Conservation (phyloP, 2,888 invertebrate genomes). For the Apodemia hepburni region DNA sequence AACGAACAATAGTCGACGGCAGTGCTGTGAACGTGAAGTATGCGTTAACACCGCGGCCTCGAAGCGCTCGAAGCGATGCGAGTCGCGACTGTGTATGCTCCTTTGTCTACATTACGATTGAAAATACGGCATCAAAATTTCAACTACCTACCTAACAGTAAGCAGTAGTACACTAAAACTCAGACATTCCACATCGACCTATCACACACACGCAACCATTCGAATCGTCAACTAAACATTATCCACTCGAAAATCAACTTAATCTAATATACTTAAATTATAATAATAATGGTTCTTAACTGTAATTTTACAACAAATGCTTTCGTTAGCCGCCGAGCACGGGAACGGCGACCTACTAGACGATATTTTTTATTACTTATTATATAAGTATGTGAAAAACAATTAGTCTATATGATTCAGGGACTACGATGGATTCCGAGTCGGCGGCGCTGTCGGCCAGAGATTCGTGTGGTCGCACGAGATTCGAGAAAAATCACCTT, state of each 20-base stretch:
- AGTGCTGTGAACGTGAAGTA: slow-evolving; percentile 35
- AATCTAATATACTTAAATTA: slow-evolving; percentile 75
- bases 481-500: slow-evolving; percentile 28
- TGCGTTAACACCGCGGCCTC: slow-evolving; percentile 23
- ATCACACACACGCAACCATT: slow-evolving; percentile 73
- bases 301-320: slow-evolving; percentile 79
- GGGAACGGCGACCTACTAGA: slow-evolving; percentile 60
- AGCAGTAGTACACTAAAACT: slow-evolving; percentile 75
- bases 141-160: slow-evolving; percentile 80
- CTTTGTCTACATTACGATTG: slow-evolving; percentile 73
- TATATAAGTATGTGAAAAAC: slow-evolving; percentile 71
- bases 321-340: slow-evolving; percentile 73
- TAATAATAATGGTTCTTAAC: slow-evolving; percentile 77
- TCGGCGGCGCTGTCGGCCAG: slow-evolving; percentile 41
- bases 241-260: slow-evolving; percentile 78
- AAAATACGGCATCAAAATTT: slow-evolving; percentile 77
- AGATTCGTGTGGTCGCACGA: slow-evolving; percentile 31
- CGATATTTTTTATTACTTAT: slow-evolving; percentile 68
- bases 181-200: slow-evolving; percentile 77
- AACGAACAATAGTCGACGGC: slow-evolving; percentile 38
- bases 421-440: slow-evolving; percentile 47
- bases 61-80: slow-evolving; percentile 43
- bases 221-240: slow-evolving; percentile 73
- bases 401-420: slow-evolving; percentile 56
- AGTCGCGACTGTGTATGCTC: slow-evolving; percentile 66